phyloP scores from a whole-genome alignment of 2,113 vertebrate genomes.

The Dipodomys spectabilis region DNA sequence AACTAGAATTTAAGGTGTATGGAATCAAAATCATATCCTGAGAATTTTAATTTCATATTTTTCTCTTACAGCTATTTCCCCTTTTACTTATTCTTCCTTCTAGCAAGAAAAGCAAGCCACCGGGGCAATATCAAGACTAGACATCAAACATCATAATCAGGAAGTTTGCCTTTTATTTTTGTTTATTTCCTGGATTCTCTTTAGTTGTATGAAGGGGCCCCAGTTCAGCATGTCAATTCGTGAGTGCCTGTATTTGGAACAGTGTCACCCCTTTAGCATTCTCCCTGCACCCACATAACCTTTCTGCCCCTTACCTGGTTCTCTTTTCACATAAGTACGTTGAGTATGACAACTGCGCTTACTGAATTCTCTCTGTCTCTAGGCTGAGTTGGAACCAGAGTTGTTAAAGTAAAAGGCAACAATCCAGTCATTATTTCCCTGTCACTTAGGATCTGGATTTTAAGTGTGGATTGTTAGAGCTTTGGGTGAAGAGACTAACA shows the following conservation, averaged over 20 bases:
- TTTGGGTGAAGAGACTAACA: neutral
- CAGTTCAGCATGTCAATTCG: too few relatives aligned
- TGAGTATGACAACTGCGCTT: neutral
- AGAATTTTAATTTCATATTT: constrained; percentile 19
- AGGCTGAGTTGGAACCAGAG: neutral
- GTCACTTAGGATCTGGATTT: neutral
- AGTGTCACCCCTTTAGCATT: too few relatives aligned
- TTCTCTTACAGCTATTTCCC: constrained; percentile 12
- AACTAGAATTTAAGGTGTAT: constrained; percentile 5
- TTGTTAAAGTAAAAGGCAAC: neutral
- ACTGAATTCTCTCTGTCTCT: neutral
- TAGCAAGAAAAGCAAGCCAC: neutral
- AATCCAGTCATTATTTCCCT: neutral
- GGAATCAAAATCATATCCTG: neutral
- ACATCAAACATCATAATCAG: constrained; percentile 24
- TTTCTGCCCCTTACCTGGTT: too few relatives aligned
- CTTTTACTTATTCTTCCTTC: constrained; percentile 40
- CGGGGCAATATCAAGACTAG: neutral
- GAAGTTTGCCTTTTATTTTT: neutral
- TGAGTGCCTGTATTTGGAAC: too few relatives aligned
- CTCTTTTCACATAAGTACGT: too few relatives aligned
- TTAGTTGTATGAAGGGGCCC: too few relatives aligned
- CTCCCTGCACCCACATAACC: too few relatives aligned
- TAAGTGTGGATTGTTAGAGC: neutral
- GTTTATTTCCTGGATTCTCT: neutral